Evolutionary conservation across 2,113 vertebrate genomes (phyloP), one percentile per base, ranked within the genome.

Genomic region (Hystrix brachyura): DNA sequence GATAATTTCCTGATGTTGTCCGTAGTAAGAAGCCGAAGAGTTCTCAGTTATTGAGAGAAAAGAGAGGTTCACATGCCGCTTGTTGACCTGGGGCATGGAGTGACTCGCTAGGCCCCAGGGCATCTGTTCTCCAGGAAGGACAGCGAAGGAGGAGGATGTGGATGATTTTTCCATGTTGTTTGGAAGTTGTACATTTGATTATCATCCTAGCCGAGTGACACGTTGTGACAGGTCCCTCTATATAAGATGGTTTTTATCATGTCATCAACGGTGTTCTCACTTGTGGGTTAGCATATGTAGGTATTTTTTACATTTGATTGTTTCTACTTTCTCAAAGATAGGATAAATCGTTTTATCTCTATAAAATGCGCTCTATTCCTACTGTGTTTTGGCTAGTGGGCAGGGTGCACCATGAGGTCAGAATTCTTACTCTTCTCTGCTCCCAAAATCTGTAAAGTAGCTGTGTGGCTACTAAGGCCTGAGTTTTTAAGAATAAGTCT

Each of bases 321-420:
- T 93, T n/a, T 78, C 19, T 90, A 14, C 62, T 90, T 94, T 87
- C 69, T 84, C 38, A 79, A 69, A 93, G 78, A 94, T 86, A 84
- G n/a, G 23, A 72, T 91, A n/a, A 57, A 84, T 59, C 14, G 27
- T 92, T 85, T 94, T 78, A 43, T 17, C 48, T 84, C 59, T 53
- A n/a, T 74, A 84, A 94, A 93, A 87, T 43, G n/a, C 23, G 57
- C 69, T 95, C n/a, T 71, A n/a, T 55, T 94, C 32, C 34, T 21
- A 12, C 72, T 27, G 67, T 62, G 34, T 59, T 9, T 78, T 55
- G 12, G 67, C 32, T 60, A n/a, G 59, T 83, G 76, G 62, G 71
- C 53, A 88, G 69, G 72, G 27, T 34, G 91, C 34, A 86, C 60
- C 21, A 14, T 13, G 27, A 38, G 14, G 27, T 78, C 43, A 51